Evolutionary conservation across 2,888 invertebrate genomes (phyloP), one percentile per base, ranked within the genome.

Genomic region (Folsomia candida): DNA sequence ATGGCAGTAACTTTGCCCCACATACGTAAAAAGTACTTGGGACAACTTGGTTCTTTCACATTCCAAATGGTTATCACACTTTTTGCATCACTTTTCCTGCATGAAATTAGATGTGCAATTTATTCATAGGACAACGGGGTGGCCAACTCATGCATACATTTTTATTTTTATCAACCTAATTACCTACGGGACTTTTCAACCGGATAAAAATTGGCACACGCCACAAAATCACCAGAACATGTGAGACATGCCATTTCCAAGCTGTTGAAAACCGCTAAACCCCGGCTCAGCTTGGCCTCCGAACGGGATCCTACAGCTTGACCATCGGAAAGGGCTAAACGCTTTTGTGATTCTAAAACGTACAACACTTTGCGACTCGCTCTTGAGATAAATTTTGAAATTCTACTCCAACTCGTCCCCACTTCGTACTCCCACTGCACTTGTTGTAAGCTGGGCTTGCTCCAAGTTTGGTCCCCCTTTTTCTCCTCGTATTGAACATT

Each of bases 61-160:
- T 75, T 71, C 79, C 79, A 79, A 14, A 79, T 69, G 0, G 78
- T 79, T 1, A 79, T 68, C 25, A 79, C 61, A 64, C 76, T 78
- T 60, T 77, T 54, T 54, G 22, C 6, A 6, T 54, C 54, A n/a
- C n/a, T 18, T 22, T 54, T 54, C 54, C 54, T 54, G 18, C n/a
- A n/a, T 47, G 18, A 47, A 47, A 47, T 47, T 77, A 0, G 78
- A 76, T 11, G 76, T 65, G 47, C 76, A 69, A 59, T 75, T 78
- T 51, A 69, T 73, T 54, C 67, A 70, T 61, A 59, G n/a, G 18
- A 72, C 60, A 57, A 58, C 54, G 6, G 57, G 20, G 61, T 20
- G 22, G 57, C 28, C 20, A 29, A 51, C 25, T n/a, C 27, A 37
- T 58, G 18, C 25, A 61, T 63, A 68, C 61, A 63, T 68, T 57